Conservation (phyloP, 2,797 vertebrate genomes). For the Meda fulgida region DNA sequence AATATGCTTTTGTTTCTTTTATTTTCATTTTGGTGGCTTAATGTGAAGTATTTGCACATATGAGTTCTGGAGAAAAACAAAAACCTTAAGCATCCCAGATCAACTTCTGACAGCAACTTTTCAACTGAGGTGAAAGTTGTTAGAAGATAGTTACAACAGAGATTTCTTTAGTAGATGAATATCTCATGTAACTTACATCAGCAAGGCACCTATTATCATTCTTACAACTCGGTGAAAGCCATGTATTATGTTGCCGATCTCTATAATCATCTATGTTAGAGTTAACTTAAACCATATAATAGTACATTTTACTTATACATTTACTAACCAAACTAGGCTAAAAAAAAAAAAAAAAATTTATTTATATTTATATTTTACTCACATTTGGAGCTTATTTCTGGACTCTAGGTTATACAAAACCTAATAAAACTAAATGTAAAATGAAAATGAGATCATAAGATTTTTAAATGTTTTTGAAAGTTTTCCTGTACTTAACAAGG, state of each 20-base stretch:
- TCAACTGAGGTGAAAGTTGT: neutral
- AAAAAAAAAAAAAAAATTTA: too few species aligned
- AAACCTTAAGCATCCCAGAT: constrained; percentile 3
- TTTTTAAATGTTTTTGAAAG: neutral
- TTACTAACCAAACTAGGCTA: neutral
- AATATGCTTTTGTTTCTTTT: neutral
- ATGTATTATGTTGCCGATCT: neutral
- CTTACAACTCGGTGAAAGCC: neutral
- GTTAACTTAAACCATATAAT: neutral
- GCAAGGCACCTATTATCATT: neutral
- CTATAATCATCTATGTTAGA: neutral
- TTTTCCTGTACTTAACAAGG: too few species aligned
- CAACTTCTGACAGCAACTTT: neutral
- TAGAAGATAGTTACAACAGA: neutral
- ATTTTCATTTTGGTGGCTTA: constrained; percentile 17
- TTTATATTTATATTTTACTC: neutral
- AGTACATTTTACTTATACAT: neutral
- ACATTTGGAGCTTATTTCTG: neutral
- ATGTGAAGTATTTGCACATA: constrained; percentile 14
- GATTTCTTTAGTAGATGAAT: neutral
- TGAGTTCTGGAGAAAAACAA: constrained; percentile 16
- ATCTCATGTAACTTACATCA: neutral
- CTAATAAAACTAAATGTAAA: neutral
- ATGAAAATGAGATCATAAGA: neutral
- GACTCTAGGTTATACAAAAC: neutral